A percentile compares a stretch with the other conserved stretches of the same genome.
Evolutionary conservation across 2,888 invertebrate species (phyloP).

Genomic region (Temnothorax ravouxi): DNA sequence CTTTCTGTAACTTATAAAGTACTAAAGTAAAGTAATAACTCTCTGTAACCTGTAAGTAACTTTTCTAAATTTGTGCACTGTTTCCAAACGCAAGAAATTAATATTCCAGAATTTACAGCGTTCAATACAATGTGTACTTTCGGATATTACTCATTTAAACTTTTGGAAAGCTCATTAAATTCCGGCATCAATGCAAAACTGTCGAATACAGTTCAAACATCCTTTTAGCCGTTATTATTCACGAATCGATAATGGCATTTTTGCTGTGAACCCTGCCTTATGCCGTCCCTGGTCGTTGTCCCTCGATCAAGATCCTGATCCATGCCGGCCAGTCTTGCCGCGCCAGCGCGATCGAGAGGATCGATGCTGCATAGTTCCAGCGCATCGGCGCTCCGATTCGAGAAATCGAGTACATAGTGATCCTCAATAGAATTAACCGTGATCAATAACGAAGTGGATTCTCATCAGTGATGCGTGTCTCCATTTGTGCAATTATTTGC

Average conservation of each 20-base stretch:
- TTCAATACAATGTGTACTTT: background rate
- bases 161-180: background rate
- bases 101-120: background rate
- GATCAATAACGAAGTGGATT: slow-evolving; percentile 30
- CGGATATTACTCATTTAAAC: background rate
- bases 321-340: slow-evolving; percentile 77
- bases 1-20: background rate
- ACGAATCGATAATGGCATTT: background rate
- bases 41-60: background rate
- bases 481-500: slow-evolving; percentile 42
- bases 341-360: slow-evolving; percentile 78
- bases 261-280: slow-evolving; percentile 47
- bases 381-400: slow-evolving; percentile 47
- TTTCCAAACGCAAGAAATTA: background rate
- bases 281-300: slow-evolving; percentile 70
- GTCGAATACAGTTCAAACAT: background rate
- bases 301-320: slow-evolving; percentile 76
- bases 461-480: slow-evolving; percentile 34
- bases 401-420: slow-evolving; percentile 39
- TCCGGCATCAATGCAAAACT: background rate
- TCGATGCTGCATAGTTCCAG: slow-evolving; percentile 66
- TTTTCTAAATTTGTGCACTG: background rate
- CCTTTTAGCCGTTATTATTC: background rate
- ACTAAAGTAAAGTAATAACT: background rate
- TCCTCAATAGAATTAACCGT: slow-evolving; percentile 29